These are phyloP conservation scores for Chrysocyon brachyurus DNA, from an alignment of 2,797 vertebrate species.

Conservation along the genomic window DNA sequence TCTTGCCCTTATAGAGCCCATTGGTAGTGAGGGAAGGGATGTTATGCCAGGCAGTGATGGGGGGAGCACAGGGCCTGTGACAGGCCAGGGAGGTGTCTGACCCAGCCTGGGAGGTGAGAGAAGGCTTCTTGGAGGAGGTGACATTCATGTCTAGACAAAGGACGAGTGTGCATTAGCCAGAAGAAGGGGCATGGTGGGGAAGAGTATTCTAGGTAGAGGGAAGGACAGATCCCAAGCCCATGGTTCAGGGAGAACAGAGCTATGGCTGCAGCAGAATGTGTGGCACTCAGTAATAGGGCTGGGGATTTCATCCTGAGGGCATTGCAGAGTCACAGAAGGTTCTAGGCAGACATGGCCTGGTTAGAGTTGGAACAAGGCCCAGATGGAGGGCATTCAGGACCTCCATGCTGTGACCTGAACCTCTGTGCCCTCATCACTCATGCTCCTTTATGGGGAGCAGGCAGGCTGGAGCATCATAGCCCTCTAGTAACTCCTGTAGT, in stretches of 20 bases:
- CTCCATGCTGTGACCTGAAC: neutral
- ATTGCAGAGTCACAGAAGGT: neutral
- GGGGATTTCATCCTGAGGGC: neutral
- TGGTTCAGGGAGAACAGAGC: neutral
- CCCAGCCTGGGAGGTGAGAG: neutral
- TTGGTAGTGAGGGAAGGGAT: neutral
- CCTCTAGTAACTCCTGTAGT: neutral
- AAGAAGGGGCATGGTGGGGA: neutral
- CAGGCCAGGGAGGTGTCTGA: neutral
- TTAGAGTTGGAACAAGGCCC: neutral
- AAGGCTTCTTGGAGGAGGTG: slow-evolving; percentile 19
- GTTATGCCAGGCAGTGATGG: neutral
- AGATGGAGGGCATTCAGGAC: neutral
- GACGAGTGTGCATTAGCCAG: neutral
- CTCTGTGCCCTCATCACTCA: neutral
- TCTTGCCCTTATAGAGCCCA: neutral
- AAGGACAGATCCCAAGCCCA: neutral
- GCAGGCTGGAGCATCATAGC: neutral
- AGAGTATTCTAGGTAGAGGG: neutral
- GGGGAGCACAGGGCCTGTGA: neutral
- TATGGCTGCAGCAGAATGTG: neutral
- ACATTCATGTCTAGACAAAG: neutral
- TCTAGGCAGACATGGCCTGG: neutral
- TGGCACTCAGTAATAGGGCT: neutral
- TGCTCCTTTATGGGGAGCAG: neutral